A percentile compares a stretch with the other conserved stretches of the same genome.
Conservation (phyloP, 2,113 vertebrate genomes). For the Burhinus bistriatus region DNA sequence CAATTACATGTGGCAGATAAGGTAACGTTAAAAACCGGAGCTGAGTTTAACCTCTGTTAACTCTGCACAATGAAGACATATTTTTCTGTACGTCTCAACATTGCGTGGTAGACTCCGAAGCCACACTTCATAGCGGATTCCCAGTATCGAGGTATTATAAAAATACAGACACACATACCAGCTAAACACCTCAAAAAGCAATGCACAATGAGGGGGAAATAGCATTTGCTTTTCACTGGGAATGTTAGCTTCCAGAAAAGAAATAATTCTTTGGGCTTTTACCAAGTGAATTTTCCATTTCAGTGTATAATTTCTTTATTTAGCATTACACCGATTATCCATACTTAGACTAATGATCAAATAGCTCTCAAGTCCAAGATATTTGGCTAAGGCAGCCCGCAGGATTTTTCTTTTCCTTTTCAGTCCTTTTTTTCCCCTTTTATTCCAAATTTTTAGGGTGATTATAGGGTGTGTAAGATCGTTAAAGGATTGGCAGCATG, state of each 20-base stretch:
- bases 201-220: not conserved
- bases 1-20: not conserved
- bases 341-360: conserved; percentile 70
- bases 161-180: not conserved
- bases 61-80: not conserved
- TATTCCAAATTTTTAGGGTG: conserved; percentile 68
- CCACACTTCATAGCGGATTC: not conserved
- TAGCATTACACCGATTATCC: conserved; percentile 68
- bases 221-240: not conserved
- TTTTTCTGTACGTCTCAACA: not conserved
- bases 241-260: conserved; percentile 24
- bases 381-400: conserved; percentile 36
- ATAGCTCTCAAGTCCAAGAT: conserved; percentile 60
- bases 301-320: conserved; percentile 68
- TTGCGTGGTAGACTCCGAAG: not conserved
- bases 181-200: not conserved
- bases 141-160: not conserved
- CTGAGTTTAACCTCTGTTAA: not conserved
- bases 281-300: conserved; percentile 55
- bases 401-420: conserved; percentile 55
- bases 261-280: conserved; percentile 39
- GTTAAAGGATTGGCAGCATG: conserved; percentile 66
- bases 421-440: conserved; percentile 17
- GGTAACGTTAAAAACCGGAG: not conserved
- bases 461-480: conserved; percentile 67